Evolutionary conservation across 2,888 invertebrate genomes (phyloP), one percentile per base, ranked within the genome.

Genomic region (Hydroisotoma schaefferi): DNA sequence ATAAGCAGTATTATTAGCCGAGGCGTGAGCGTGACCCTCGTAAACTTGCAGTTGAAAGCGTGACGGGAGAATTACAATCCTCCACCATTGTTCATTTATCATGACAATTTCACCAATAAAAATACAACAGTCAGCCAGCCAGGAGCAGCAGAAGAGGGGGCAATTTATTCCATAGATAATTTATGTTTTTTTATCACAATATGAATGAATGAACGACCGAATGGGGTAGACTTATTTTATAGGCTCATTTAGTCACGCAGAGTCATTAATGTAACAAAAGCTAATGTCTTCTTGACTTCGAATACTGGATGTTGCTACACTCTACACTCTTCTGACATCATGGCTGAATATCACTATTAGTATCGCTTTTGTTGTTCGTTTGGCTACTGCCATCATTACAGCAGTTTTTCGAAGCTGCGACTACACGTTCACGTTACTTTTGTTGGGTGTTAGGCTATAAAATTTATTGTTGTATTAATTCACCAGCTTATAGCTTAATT

Each of bases 161-260:
- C 40, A 40, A 40, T 40, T 40, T 40, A 40, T 40, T 40, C n/a
- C n/a, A n/a, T n/a, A n/a, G n/a, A n/a, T n/a, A n/a, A n/a, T n/a
- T n/a, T n/a, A n/a, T n/a, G n/a, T 40, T 40, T 40, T 20, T 40
- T 20, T 40, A 6, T 33, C 33, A 10, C 33, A 10, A 10, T 33
- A 6, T 33, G 33, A 33, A 33, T 10, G 33, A 33, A 33, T 33
- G 15, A 15, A 33, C 15, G 33, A 33, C 8, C 8, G 33, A 33
- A 33, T 15, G 33, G 33, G 33, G 33, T 10, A 8, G 40, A 15
- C 5, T 18, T 40, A 40, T 18, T 40, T 40, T 40, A 40, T 40
- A 40, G 51, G 37, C 22, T 52, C 51, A 52, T 52, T 52, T 52
- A 29, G 51, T 52, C 51, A 52, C 29, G 51, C 51, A 27, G 37